Conservation (phyloP, 2,888 invertebrate genomes). For the Carabus problematicus region DNA sequence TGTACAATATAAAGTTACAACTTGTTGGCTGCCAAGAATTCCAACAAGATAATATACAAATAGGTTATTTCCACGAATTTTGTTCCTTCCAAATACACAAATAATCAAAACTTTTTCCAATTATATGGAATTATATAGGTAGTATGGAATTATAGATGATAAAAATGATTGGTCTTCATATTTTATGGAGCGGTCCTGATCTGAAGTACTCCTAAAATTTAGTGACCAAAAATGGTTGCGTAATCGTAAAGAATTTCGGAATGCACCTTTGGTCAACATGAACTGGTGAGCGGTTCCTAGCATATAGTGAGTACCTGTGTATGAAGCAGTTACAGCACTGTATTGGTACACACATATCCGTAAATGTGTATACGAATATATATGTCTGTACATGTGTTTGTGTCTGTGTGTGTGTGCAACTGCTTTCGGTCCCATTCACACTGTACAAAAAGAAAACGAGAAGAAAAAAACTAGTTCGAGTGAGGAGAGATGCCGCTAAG, state of each 20-base stretch:
- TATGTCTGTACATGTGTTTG: slow-evolving; percentile 19
- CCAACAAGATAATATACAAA: too few species aligned
- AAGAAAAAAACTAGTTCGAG: slow-evolving; percentile 39
- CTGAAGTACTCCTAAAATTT: slow-evolving; percentile 17
- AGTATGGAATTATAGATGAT: too few species aligned
- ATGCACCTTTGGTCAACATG: slow-evolving; percentile 28
- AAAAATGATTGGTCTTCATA: too few species aligned
- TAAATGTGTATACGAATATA: slow-evolving; percentile 6
- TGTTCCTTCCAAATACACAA: too few species aligned
- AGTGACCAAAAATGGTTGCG: slow-evolving; percentile 30
- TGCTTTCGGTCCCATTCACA: slow-evolving; percentile 42
- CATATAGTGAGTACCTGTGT: not conserved
- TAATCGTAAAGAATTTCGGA: slow-evolving; percentile 38
- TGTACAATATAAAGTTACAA: too few species aligned
- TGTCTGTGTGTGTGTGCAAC: slow-evolving; percentile 32
- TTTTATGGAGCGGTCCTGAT: too few species aligned
- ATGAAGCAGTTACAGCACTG: slow-evolving; percentile 2
- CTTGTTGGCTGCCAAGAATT: too few species aligned
- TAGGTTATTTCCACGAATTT: too few species aligned
- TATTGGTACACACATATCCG: not conserved
- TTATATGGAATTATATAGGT: too few species aligned
- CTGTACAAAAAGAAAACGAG: slow-evolving; percentile 40
- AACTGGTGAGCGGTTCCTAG: slow-evolving; percentile 8
- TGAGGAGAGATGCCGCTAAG: slow-evolving; percentile 23
- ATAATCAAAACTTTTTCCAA: too few species aligned